phyloP scores from a whole-genome alignment of 2,797 vertebrate species.

The Anas acuta region DNA sequence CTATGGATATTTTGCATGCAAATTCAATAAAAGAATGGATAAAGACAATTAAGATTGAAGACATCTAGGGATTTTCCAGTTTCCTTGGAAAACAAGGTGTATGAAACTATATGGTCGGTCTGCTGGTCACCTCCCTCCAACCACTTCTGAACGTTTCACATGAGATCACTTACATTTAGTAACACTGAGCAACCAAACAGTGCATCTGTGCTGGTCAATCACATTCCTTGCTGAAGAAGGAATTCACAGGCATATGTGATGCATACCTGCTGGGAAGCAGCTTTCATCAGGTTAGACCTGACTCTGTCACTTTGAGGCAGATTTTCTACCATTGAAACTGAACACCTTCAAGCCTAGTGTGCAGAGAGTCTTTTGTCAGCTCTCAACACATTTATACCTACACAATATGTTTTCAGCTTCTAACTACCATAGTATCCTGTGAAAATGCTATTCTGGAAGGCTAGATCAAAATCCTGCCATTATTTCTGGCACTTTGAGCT shows the following conservation, averaged over 20 bases:
- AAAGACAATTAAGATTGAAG: not conserved
- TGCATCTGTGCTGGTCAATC: not conserved
- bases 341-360: not conserved
- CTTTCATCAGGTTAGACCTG: not conserved
- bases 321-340: not conserved
- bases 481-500: not conserved
- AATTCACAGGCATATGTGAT: not conserved
- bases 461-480: not conserved
- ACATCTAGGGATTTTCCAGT: not conserved
- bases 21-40: not conserved
- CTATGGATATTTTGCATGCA: not conserved
- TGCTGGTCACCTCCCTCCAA: not conserved
- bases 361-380: not conserved
- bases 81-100: not conserved
- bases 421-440: not conserved
- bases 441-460: not conserved
- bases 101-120: not conserved
- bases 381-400: not conserved
- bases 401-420: not conserved
- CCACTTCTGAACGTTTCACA: not conserved
- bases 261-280: not conserved
- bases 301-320: not conserved
- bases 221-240: not conserved
- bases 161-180: not conserved
- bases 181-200: not conserved